Percentiles rank a stretch among this genome's conserved stretches.
Evolutionary conservation across 2,113 vertebrate species (phyloP).

Genomic region (Seriola rivoliana): DNA sequence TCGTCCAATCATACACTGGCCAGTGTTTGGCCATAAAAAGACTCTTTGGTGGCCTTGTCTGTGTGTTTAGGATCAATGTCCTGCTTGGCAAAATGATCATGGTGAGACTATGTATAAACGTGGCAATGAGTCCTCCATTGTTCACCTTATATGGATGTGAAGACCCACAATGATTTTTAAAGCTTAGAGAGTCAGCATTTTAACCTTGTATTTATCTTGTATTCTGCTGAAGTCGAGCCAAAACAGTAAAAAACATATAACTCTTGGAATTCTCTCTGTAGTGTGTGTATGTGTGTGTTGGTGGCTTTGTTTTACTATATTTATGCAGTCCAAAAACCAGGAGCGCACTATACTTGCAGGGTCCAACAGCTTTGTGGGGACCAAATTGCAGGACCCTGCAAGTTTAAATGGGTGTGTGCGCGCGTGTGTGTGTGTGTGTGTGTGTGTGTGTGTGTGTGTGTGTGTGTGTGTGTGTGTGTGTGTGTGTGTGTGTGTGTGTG

Average conservation of each 20-base stretch:
- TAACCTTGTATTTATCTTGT: not conserved
- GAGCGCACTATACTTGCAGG: too few relatives aligned
- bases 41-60: slow-evolving; percentile 3
- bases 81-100: not conserved
- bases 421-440: too few relatives aligned
- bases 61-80: slow-evolving; percentile 23
- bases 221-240: not conserved
- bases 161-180: slow-evolving; percentile 11
- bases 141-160: slow-evolving; percentile 37
- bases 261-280: not conserved
- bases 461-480: too few relatives aligned
- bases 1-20: not conserved
- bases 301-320: not conserved
- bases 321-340: too few relatives aligned
- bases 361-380: too few relatives aligned
- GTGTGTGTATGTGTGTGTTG: not conserved
- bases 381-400: too few relatives aligned
- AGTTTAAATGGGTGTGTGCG: too few relatives aligned
- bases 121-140: not conserved
- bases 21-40: slow-evolving; percentile 16
- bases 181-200: not conserved
- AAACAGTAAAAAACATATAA: not conserved
- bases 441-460: too few relatives aligned
- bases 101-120: slow-evolving; percentile 7
- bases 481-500: too few relatives aligned